Base-by-base conservation (phyloP, 2,113 vertebrate species). In the Chaetodon trifascialis region DNA sequence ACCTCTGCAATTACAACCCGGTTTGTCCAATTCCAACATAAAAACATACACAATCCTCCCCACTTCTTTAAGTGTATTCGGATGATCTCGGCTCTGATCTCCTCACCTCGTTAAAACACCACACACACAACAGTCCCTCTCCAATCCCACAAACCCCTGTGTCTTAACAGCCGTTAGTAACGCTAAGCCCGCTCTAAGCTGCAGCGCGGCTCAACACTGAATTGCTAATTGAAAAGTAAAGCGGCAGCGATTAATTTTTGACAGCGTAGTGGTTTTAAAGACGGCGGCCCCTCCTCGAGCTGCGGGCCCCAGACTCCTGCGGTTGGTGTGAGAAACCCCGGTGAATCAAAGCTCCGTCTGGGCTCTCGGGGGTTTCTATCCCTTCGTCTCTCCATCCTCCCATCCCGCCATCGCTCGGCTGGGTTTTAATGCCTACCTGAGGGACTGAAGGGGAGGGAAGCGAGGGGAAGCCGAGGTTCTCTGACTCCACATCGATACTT, bases 161-260 rank as follows among this genome's bases (percentile, higher is more conserved):
- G 70, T 87, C 91, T 94, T 93, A 87, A 80, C 82, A 60, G 84
- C 93, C 85, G 90, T 92, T 93, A 93, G 90, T 92, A 70, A 89
- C 67, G 83, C 73, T 94, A 94, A 95, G 88, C 92, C 85, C 4
- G 21, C 90, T 44, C 25, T 93, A 93, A 95, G 92, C 94, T 86
- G 85, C 87, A 11, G 83, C 64, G 75, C 80, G 7, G 69, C 79
- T 76, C 46, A 6, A 84, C 86, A 76, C 82, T 88, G 85, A 89
- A 93, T 92, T 93, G 90, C 90, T 91, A 90, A 92, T 94, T 91
- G 91, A 92, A 93, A 93, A 93, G 86, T 86, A 92, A 89, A 92
- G 88, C 69, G 23, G 67, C 62, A 11, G 88, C 46, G 91, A 92
- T 95, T 94, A 78, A 83, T 89, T 92, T 92, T 90, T 80, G 86